phyloP scores from a whole-genome alignment of 2,888 invertebrate species.

The Eupithecia pulchellata region DNA sequence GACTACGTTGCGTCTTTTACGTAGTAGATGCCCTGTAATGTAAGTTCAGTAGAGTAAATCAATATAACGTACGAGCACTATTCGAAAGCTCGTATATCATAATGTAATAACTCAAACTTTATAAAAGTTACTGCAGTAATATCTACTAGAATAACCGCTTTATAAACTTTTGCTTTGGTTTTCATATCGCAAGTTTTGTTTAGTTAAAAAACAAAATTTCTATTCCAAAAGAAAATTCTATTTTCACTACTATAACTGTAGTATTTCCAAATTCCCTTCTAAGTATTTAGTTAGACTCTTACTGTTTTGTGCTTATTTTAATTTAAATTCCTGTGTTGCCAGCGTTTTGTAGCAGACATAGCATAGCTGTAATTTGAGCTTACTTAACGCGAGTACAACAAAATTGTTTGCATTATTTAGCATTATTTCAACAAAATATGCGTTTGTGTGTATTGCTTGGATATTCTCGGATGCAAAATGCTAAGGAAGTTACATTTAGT shows the following conservation, averaged over 20 bases:
- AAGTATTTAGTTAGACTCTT: constrained; percentile 7
- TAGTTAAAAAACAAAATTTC: neutral
- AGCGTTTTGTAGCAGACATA: constrained; percentile 24
- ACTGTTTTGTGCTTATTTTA: constrained; percentile 18
- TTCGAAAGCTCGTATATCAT: neutral
- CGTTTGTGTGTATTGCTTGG: constrained; percentile 26
- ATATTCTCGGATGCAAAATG: constrained; percentile 14
- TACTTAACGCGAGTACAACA: constrained; percentile 29
- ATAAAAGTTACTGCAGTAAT: neutral
- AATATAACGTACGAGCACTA: neutral
- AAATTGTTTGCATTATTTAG: constrained; percentile 38
- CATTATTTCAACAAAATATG: constrained; percentile 32
- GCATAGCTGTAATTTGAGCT: constrained; percentile 25
- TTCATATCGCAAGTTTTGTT: neutral
- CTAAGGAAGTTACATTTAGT: neutral
- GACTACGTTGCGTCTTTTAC: too few species aligned
- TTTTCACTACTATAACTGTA: constrained; percentile 3
- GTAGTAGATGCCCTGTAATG: neutral
- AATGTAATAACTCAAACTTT: neutral
- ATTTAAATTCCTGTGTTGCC: constrained; percentile 19
- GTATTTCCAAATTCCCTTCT: constrained; percentile 11
- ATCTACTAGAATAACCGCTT: neutral
- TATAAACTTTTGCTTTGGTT: neutral
- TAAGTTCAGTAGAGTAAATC: neutral
- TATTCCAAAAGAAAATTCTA: neutral